Evolutionary conservation across 1,140 invertebrate genomes (phyloP).

Genomic region (Caenorhabditis latens): DNA sequence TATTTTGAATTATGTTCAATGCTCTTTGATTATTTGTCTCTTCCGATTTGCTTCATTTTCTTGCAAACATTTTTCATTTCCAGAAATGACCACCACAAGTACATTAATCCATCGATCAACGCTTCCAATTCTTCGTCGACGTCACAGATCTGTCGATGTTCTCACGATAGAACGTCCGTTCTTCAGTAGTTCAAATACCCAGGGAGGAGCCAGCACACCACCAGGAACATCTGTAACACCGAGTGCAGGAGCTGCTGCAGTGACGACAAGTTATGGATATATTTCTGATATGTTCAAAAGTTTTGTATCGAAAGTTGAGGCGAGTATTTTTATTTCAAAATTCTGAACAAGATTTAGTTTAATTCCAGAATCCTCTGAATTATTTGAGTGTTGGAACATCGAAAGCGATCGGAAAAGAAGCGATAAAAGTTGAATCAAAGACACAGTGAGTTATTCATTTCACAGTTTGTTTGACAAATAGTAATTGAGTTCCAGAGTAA

Average conservation of each 20-base stretch:
- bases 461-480: not conserved
- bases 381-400: conserved; percentile 30
- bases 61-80: conserved; percentile 1
- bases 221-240: not conserved
- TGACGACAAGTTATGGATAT: conserved; percentile 30
- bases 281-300: conserved; percentile 49
- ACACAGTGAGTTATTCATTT: conserved; percentile 1
- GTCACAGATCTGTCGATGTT: not conserved
- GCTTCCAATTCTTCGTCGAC: conserved; percentile 16
- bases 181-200: conserved; percentile 38
- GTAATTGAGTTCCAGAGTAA: conserved; percentile 33
- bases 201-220: conserved; percentile 21
- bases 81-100: conserved; percentile 21
- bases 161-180: not conserved
- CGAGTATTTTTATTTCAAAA: not conserved
- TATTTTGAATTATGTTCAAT: too few relatives aligned
- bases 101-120: conserved; percentile 44
- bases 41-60: not conserved
- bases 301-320: conserved; percentile 36
- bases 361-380: conserved; percentile 25
- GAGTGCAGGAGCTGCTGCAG: not conserved
- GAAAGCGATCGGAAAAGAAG: not conserved
- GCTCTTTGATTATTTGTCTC: not conserved
- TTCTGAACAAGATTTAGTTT: not conserved
- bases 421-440: conserved; percentile 30